phyloP scores from a whole-genome alignment of 1,140 invertebrate genomes.

The Drosophila seguyi region DNA sequence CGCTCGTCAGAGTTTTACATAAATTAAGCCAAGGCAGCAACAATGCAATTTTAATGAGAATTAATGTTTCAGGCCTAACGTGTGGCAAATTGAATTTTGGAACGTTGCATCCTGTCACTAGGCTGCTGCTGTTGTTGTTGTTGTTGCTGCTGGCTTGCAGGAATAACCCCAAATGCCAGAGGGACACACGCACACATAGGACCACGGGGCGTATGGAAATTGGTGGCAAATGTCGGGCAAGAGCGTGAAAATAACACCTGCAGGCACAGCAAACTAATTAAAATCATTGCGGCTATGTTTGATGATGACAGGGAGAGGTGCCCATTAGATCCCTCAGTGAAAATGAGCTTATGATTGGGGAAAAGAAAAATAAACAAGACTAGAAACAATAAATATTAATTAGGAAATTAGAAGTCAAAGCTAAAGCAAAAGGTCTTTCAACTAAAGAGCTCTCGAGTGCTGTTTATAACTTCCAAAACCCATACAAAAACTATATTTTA shows the following conservation, averaged over 20 bases:
- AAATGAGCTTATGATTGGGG: background rate
- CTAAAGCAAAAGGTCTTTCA: too few species aligned
- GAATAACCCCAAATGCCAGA: conserved; percentile 19
- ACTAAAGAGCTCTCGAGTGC: too few species aligned
- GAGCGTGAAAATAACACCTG: conserved; percentile 71
- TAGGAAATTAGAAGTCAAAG: background rate
- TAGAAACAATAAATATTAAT: conserved; percentile 3
- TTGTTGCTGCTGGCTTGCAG: background rate
- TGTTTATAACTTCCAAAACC: background rate
- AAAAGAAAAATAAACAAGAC: background rate
- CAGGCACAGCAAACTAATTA: conserved; percentile 66
- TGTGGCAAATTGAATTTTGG: conserved; percentile 67
- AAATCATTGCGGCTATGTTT: conserved; percentile 49
- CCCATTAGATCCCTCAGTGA: conserved; percentile 2
- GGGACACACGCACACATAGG: conserved; percentile 1
- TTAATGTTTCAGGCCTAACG: conserved; percentile 60
- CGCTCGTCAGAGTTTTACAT: conserved; percentile 41
- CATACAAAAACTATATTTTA: background rate
- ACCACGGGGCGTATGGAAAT: conserved; percentile 22
- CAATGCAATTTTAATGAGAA: conserved; percentile 68
- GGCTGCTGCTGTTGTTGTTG: background rate
- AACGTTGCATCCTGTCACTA: conserved; percentile 5
- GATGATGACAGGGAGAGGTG: background rate
- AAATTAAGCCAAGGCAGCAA: conserved; percentile 52
- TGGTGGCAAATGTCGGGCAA: conserved; percentile 30